A percentile compares a stretch with the other conserved stretches of the same genome.
Evolutionary conservation across 2,888 invertebrate genomes (phyloP).

Genomic region (Cataglyphis rosenhaueri): DNA sequence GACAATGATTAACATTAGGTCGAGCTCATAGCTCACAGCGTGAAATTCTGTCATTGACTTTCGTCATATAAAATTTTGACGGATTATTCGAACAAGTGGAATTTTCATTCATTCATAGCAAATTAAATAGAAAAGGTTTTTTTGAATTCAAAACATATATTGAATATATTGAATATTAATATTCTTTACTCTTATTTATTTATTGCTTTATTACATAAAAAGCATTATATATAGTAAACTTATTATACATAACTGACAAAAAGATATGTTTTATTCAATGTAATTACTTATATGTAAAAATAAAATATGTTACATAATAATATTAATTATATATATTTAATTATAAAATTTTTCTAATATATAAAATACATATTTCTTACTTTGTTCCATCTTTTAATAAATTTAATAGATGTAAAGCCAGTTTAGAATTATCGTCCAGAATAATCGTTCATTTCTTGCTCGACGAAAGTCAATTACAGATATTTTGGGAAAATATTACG

Average conservation of each 20-base stretch:
- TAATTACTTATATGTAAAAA: not conserved
- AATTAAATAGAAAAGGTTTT: not conserved
- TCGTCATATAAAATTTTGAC: conserved; percentile 52
- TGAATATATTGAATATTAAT: not conserved
- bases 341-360: not conserved
- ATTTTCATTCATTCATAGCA: not conserved
- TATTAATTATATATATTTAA: not conserved
- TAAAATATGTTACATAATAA: not conserved
- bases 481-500: conserved; percentile 14
- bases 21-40: conserved; percentile 83
- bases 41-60: conserved; percentile 60
- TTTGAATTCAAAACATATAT: not conserved
- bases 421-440: not conserved
- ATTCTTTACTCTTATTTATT: not conserved
- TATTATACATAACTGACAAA: not conserved
- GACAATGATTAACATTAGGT: conserved; percentile 79
- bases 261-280: not conserved
- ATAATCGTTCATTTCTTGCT: not conserved
- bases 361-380: not conserved
- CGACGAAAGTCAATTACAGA: conserved; percentile 62
- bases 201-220: not conserved
- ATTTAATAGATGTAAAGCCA: not conserved
- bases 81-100: not conserved
- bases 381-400: not conserved
- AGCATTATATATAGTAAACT: not conserved